Base-by-base conservation (phyloP, 2,888 invertebrate species). In the Brenthis ino region DNA sequence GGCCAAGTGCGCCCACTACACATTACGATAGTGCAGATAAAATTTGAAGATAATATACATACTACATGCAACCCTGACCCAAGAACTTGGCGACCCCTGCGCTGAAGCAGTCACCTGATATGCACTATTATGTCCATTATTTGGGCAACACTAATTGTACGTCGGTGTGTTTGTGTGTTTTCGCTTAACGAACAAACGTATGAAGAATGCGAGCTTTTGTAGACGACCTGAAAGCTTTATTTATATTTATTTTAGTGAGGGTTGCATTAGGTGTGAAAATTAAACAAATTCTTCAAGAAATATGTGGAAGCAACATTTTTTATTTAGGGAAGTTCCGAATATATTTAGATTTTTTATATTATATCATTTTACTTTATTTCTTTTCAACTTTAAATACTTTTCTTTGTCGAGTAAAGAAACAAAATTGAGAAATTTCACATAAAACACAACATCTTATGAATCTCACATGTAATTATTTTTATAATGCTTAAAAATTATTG, bases 91-190 rank as follows among this genome's bases (percentile, higher is more conserved):
- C n/a, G 6, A 24, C 54, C 63, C 54, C 63, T 63, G 63, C 20
- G 13, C 53, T 37, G 53, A 43, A 43, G 24, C 53, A 63, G 76
- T 74, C 74, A 79, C 75, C 77, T 71, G 80, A 80, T 77, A 75
- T 71, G 50, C 69, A 67, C 76, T 73, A 76, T 79, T 77, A 74
- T 77, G 70, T 74, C 71, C 77, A 75, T 78, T 79, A 77, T 79
- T 77, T 76, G 74, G 75, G 72, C 68, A 72, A 77, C 76, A 78
- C 78, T 77, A 77, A 78, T 77, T 79, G 80, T 60, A 54, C 43
- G 63, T 54, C 53, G 53, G 63, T 63, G 63, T 63, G 63, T 72
- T 67, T 61, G 68, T 63, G 57, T 74, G 72, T 74, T 73, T 73
- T 72, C 70, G 67, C 72, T 63, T 57, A 55, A 61, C 56, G 64